Evolutionary conservation across 2,888 invertebrate genomes (phyloP), one percentile per base, ranked within the genome.

Genomic region (Suillia variegata): DNA sequence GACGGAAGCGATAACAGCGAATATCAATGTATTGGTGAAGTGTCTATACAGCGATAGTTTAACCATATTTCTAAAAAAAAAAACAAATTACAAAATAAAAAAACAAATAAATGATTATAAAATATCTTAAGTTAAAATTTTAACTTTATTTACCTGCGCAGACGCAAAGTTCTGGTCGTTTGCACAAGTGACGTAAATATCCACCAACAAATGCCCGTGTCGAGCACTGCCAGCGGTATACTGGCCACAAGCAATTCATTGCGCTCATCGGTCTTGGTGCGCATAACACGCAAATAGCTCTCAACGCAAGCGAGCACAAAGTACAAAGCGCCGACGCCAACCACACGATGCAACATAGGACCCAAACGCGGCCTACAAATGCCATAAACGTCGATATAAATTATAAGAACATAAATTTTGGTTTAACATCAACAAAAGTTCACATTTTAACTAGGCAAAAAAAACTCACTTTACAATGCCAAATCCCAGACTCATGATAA

Each of bases 191-290:
- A 90, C 2, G 90, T 90, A 77, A 93, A 92, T 70, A 95, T 94
- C 95, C 96, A 96, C 93, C 95, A 97, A 77, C 94, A 96, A 75
- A 97, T 93, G 77, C 92, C 87, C 76, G 89, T 87, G 82, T 94
- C 95, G 24, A 94, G 83, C 34, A 96, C 86, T 22, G 95, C 93
- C 59, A 97, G 84, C 15, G 96, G 96, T 64, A 96, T 89, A 64
- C 89, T 89, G 1, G 94, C 92, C 55, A 96, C 86, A 62, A 95
- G 80, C 34, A 88, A 82, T 57, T 80, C 78, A 76, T 88, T 87
- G 15, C 85, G 85, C 55, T 86, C 85, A 69, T 89, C 86, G 67
- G 84, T 85, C 72, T 88, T 88, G 6, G 85, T 85, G 72, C 85
- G 84, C 66, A 86, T 85, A 17, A 93, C 88, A 48, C 94, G 86